Base-by-base conservation (phyloP, 2,113 vertebrate genomes). In the Natator depressus region DNA sequence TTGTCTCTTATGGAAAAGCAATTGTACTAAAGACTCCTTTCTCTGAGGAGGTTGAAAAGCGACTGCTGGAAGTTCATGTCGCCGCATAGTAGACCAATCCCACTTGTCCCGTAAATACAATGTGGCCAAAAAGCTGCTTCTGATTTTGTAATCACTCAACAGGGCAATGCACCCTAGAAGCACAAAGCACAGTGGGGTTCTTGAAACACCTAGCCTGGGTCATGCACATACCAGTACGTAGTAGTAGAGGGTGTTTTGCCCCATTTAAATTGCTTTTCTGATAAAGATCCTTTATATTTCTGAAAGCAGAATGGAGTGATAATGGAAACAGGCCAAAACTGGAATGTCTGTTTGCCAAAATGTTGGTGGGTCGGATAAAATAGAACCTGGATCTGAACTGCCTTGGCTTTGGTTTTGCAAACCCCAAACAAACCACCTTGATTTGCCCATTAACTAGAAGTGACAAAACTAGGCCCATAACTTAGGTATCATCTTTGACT, bases 291-390 rank as follows among this genome's bases (percentile, higher is more conserved):
- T 78, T 82, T 0, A 20, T 0, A 93, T 89, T 51, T 89, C 42
- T 87, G 95, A 94, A 96, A 96, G 94, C 96, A 96, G 94, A 87
- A 89, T 90, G 92, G 96, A 80, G 81, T 91, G 87, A 93, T 87
- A 93, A 10, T 1, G 0, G 82, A 94, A 89, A 88, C 89, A 85
- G 87, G 93, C 0, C 0, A 88, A 89, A 85, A 91, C 85, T 85
- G 84, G 84, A 88, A 35, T 88, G 72, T 17, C 96, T 91, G 79
- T 94, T 87, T 92, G 80, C 89, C 87, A 91, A 96, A 97, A 94
- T 94, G 91, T 96, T 97, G 94, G 95, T 94, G 85, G 72, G 95
- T 85, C 96, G 95, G 96, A 95, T 96, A 96, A 97, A 97, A 95
- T 95, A 96, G 96, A 93, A 89, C 55, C 35, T 20, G 93, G 95